These are phyloP conservation scores for Mobula hypostoma DNA, from an alignment of 2,113 vertebrate species.

Conservation along the genomic window DNA sequence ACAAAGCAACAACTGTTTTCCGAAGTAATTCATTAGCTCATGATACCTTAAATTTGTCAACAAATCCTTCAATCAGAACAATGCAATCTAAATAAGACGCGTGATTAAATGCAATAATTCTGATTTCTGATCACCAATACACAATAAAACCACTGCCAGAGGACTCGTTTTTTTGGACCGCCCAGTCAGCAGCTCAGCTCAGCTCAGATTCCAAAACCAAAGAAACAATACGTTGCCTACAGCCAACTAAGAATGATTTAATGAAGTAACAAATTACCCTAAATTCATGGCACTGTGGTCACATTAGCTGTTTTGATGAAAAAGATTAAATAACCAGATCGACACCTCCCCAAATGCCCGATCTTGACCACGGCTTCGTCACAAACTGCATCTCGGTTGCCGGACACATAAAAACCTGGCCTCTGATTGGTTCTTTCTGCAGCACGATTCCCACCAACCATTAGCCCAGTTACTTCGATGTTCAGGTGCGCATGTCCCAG, in stretches of 20 bases:
- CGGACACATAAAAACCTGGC: not conserved
- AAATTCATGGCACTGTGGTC: conserved; percentile 24
- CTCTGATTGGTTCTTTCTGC: not conserved
- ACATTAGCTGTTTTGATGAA: not conserved
- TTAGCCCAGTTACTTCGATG: not conserved
- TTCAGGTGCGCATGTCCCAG: no score
- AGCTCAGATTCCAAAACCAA: not conserved
- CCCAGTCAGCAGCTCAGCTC: not conserved
- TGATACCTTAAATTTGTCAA: not conserved
- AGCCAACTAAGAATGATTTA: not conserved
- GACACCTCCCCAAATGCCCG: not conserved
- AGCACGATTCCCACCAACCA: not conserved
- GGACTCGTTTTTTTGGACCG: not conserved
- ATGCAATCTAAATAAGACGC: not conserved
- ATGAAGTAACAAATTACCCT: not conserved
- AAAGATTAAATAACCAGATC: not conserved
- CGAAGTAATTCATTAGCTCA: not conserved
- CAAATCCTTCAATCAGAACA: not conserved
- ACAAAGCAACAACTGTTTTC: not conserved
- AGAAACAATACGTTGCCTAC: no score
- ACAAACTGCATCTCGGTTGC: not conserved
- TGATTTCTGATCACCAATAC: not conserved
- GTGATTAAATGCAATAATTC: not conserved
- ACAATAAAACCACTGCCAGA: not conserved
- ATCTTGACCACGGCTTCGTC: not conserved